phyloP scores from a whole-genome alignment of 2,888 invertebrate genomes.

The Drosophila nigritarsus region DNA sequence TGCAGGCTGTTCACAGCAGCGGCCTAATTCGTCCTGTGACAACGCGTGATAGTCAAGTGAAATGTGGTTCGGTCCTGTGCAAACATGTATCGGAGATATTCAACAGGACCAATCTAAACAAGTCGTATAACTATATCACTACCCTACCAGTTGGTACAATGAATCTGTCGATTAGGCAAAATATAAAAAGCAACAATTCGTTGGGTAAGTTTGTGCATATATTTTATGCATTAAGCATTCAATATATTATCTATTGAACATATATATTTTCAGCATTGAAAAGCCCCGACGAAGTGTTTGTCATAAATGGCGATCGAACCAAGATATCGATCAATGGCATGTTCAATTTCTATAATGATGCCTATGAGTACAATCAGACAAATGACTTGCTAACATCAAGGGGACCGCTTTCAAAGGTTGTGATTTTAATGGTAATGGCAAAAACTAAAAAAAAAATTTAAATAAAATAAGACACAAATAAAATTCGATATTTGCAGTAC shows the following conservation, averaged over 20 bases:
- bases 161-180: conserved; percentile 92
- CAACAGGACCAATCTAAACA: conserved; percentile 90
- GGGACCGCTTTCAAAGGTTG: conserved; percentile 75
- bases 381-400: conserved; percentile 64
- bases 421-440: conserved; percentile 80
- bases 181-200: conserved; percentile 91
- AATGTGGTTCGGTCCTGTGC: conserved; percentile 87
- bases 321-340: conserved; percentile 88
- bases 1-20: conserved; percentile 80
- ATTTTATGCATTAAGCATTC: background rate
- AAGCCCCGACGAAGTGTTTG: conserved; percentile 90
- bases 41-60: conserved; percentile 77
- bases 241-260: background rate
- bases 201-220: conserved; percentile 88
- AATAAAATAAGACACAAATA: background rate
- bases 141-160: conserved; percentile 94
- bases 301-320: conserved; percentile 92
- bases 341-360: conserved; percentile 91
- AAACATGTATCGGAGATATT: conserved; percentile 92
- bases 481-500: conserved; percentile 23
- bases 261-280: conserved; percentile 88
- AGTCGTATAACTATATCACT: conserved; percentile 93
- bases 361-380: conserved; percentile 91
- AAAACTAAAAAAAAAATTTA: background rate
- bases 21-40: conserved; percentile 82